Conservation (phyloP, 2,888 invertebrate genomes). For the Oxycera nigricornis region DNA sequence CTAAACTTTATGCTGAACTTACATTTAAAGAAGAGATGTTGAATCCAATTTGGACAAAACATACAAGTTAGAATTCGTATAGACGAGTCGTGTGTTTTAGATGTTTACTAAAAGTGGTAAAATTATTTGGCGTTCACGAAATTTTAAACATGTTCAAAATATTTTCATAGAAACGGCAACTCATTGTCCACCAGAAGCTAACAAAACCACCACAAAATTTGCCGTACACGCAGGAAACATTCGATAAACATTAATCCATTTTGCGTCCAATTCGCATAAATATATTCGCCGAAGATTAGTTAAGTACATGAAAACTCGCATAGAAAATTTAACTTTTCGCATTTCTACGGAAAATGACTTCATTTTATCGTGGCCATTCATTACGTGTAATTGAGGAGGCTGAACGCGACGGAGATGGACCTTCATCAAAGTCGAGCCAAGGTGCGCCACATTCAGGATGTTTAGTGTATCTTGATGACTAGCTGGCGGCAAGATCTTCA, state of each 20-base stretch:
- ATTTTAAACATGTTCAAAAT: too few species aligned
- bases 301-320: conserved; percentile 38
- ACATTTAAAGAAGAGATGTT: too few species aligned
- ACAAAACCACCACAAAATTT: background rate
- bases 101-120: too few species aligned
- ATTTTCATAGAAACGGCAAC: too few species aligned
- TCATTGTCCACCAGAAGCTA: too few species aligned
- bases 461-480: conserved; percentile 6
- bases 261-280: conserved; percentile 12
- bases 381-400: conserved; percentile 40
- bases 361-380: conserved; percentile 39
- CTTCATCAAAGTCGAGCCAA: background rate
- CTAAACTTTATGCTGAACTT: too few species aligned
- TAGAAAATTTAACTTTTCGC: conserved; percentile 9
- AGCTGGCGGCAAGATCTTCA: background rate
- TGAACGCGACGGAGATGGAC: conserved; percentile 27
- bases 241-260: conserved; percentile 31
- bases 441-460: background rate
- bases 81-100: too few species aligned
- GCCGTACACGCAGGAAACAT: conserved; percentile 10
- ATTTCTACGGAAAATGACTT: conserved; percentile 40
- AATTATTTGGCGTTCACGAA: too few species aligned
- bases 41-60: too few species aligned
- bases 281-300: conserved; percentile 32
- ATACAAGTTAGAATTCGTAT: too few species aligned